Base-by-base conservation (phyloP, 2,797 vertebrate genomes). In the Liasis olivaceus region DNA sequence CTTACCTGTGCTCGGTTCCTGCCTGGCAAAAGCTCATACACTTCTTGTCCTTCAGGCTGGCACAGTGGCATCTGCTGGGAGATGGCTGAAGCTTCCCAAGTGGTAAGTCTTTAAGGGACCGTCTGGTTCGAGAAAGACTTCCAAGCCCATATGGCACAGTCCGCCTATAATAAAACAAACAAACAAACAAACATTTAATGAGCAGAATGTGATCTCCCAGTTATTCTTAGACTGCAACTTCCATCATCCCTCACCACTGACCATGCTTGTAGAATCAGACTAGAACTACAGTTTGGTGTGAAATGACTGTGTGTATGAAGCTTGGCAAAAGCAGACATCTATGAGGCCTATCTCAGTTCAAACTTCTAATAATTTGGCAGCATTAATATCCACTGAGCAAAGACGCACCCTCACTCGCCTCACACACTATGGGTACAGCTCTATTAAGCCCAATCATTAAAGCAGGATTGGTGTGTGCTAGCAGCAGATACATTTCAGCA, bases 111-210 rank as follows among this genome's bases (percentile, higher is more conserved):
- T 95, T 94, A 94, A 98, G 94, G 0, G 98, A 98, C 94, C 99
- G 98, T 95, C 96, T 98, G 84, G 97, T 97, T 92, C 99, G 97
- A 42, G 98, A 98, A 93, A 98, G 98, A 93, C 98, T 98, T 62
- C 99, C 99, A 0, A 99, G 98, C 85, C 99, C 99, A 88, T 99
- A 99, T 0, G 99, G 99, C 90, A 99, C 99, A 63, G 98, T 98
- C 93, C 98, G 98, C 96, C 99, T 99, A 91, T 0, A 62, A 96
- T 90, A 95, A 66, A 72, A 22, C 31, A 36, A 36, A 36, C 31
- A 2, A 1, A 9, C 13, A 31, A 26, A 60, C 4, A 28, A 24
- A 20, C 17, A 81, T 24, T 81, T 9, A 47, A 81, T 81, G 72
- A 81, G 9, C 22, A 12, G 47, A 36, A 24, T 47, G 36, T 42